phyloP scores from a whole-genome alignment of 2,113 vertebrate genomes.

The Trematomus loennbergii region DNA sequence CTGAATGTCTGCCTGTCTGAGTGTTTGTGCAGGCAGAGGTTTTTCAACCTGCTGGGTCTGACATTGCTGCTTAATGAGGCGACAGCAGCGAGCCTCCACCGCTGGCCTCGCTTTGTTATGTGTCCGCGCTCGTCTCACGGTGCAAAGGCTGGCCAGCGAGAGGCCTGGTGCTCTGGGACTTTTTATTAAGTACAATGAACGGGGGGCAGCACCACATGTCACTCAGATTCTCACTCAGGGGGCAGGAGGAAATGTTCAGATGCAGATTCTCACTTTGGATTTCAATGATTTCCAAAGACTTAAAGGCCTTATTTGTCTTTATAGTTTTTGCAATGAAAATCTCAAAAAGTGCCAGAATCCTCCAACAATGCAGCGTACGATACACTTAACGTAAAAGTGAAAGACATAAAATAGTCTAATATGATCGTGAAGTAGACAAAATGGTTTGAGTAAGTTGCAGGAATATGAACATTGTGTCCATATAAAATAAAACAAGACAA shows the following conservation, averaged over 20 bases:
- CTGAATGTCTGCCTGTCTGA: conserved; percentile 52
- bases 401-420: too few species aligned
- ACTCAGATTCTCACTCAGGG: conserved; percentile 35
- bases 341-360: too few species aligned
- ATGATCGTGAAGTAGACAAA: too few species aligned
- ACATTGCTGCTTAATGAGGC: conserved; percentile 71
- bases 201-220: conserved; percentile 34
- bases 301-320: too few species aligned
- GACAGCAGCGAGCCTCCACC: conserved; percentile 49
- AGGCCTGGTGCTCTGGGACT: conserved; percentile 51
- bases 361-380: too few species aligned
- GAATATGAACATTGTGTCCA: too few species aligned
- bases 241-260: conserved; percentile 2
- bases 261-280: conserved; percentile 9
- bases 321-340: too few species aligned
- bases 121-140: conserved; percentile 17
- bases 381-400: too few species aligned
- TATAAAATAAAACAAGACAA: too few species aligned
- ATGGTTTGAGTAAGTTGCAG: too few species aligned
- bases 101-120: conserved; percentile 57
- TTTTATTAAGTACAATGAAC: conserved; percentile 33
- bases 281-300: too few species aligned
- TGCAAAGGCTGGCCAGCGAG: conserved; percentile 39
- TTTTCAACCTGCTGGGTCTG: conserved; percentile 54
- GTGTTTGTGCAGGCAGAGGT: conserved; percentile 49